Conservation (phyloP, 2,888 invertebrate species). For the Capitulum mitella region DNA sequence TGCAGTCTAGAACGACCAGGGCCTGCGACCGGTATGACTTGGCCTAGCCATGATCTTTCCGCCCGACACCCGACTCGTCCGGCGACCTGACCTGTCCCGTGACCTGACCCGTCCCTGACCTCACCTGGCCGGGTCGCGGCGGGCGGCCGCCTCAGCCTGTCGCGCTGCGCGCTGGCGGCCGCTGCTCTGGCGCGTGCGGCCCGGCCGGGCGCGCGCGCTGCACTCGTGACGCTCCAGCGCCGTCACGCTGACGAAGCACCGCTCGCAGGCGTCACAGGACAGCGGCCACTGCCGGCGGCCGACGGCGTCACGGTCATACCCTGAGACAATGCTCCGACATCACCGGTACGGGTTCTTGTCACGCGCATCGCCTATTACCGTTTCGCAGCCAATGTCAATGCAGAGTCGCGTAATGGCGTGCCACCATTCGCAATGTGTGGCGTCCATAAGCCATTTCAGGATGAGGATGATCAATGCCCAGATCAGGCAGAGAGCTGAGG, state of each 20-base stretch:
- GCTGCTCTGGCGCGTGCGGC: background rate
- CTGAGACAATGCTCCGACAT: no score
- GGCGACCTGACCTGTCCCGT: background rate
- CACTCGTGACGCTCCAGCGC: background rate
- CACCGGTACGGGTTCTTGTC: no score
- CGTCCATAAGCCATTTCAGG: no score
- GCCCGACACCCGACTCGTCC: background rate
- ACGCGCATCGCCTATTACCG: no score
- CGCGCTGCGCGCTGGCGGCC: background rate
- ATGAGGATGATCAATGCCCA: background rate
- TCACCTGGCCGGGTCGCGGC: background rate
- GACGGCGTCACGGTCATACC: background rate
- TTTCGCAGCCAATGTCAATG: no score
- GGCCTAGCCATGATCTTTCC: no score
- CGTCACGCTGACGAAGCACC: background rate
- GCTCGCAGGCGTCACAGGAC: background rate
- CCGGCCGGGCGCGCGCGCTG: background rate
- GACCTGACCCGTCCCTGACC: background rate
- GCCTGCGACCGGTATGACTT: no score
- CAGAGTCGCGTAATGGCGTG: no score
- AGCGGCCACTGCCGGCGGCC: background rate
- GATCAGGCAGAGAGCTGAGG: background rate
- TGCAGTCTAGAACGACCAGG: no score
- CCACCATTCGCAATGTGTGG: no score
- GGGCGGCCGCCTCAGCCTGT: background rate